Conservation (phyloP, 2,797 vertebrate species). For the Dermochelys coriacea region DNA sequence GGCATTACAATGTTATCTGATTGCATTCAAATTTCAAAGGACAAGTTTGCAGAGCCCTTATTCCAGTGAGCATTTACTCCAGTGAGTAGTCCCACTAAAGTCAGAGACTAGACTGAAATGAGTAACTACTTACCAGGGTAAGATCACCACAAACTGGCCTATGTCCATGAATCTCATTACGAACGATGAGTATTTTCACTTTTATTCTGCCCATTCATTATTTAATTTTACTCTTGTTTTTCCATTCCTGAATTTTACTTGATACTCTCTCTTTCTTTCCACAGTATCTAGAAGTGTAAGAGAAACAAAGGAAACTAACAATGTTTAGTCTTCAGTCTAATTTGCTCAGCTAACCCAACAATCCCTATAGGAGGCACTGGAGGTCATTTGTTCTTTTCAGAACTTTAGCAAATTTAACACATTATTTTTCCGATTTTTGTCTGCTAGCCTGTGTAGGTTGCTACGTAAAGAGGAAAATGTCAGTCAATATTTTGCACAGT, state of each 20-base stretch:
- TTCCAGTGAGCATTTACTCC: not conserved
- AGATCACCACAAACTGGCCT: not conserved
- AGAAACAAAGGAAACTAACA: not conserved
- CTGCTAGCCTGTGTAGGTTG: not conserved
- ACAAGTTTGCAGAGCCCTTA: not conserved
- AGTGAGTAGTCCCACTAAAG: not conserved
- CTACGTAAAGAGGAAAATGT: not conserved
- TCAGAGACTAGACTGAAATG: not conserved
- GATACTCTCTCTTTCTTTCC: not conserved
- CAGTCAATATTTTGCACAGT: not conserved
- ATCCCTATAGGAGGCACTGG: not conserved
- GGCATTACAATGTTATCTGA: fast-evolving
- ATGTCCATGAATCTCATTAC: not conserved
- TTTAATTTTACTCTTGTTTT: not conserved
- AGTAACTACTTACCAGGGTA: not conserved
- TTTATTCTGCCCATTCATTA: not conserved
- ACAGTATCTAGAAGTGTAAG: not conserved
- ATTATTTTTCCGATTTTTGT: slow-evolving; percentile 22
- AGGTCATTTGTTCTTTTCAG: not conserved
- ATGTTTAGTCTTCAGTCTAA: not conserved
- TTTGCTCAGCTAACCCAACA: not conserved
- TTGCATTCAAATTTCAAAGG: not conserved
- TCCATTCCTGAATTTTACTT: slow-evolving; percentile 1
- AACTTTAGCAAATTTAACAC: slow-evolving; percentile 22
- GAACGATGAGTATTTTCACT: not conserved